phyloP scores from a whole-genome alignment of 2,888 invertebrate species.

The Drosophila borealis region DNA sequence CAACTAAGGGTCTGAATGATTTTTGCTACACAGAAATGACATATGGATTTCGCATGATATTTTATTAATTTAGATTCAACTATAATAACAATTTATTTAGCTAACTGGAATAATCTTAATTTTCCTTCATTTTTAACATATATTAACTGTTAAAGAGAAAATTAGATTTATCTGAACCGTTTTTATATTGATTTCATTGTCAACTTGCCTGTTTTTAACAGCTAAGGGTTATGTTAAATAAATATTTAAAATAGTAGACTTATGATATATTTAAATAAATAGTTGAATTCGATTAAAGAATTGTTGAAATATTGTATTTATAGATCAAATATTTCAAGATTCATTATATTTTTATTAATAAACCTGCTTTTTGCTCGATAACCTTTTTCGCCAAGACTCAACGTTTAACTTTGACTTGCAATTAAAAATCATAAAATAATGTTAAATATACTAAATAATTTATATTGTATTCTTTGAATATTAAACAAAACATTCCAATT shows the following conservation, averaged over 20 bases:
- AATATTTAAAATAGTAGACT: conserved; percentile 3
- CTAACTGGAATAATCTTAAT: too few species aligned
- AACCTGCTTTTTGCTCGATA: conserved; percentile 1
- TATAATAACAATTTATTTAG: too few species aligned
- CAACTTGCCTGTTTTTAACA: neutral
- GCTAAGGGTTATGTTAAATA: conserved; percentile 2
- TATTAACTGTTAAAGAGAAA: too few species aligned
- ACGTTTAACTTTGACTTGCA: neutral
- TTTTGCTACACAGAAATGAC: too few species aligned
- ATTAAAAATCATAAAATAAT: neutral
- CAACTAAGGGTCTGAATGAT: too few species aligned
- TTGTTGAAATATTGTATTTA: conserved; percentile 5
- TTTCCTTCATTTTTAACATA: too few species aligned
- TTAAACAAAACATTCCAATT: conserved; percentile 2
- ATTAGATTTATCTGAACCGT: neutral
- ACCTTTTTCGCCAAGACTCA: neutral
- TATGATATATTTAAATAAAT: neutral
- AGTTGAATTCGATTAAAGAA: neutral
- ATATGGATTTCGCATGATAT: too few species aligned
- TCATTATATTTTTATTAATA: conserved; percentile 17
- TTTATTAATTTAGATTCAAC: too few species aligned
- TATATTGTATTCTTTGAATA: conserved; percentile 1
- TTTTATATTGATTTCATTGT: neutral
- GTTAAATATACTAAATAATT: neutral
- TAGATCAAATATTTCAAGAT: neutral